phyloP scores from a whole-genome alignment of 2,888 invertebrate genomes.

The Vesta saturnalis region DNA sequence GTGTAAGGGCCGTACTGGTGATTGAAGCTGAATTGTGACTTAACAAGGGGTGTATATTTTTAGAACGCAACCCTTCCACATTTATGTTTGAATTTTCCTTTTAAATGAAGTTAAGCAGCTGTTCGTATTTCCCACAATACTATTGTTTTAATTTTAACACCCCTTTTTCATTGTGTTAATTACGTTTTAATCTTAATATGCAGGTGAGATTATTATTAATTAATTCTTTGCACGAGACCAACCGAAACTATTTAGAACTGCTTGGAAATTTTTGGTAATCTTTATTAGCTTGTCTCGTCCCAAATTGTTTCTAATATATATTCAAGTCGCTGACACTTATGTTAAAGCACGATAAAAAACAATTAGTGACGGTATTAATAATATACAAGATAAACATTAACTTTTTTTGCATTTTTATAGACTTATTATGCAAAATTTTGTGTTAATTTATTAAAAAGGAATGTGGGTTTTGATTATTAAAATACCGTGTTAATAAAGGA shows the following conservation, averaged over 20 bases:
- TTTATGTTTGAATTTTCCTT: conserved; percentile 27
- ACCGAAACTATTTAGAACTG: background rate
- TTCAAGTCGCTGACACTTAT: background rate
- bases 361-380: background rate
- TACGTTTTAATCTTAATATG: background rate
- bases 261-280: too few relatives aligned
- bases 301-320: too few relatives aligned
- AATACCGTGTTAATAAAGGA: too few relatives aligned
- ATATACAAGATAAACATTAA: background rate
- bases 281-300: too few relatives aligned
- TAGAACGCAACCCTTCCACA: conserved; percentile 29
- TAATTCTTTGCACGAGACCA: background rate
- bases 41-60: conserved; percentile 22
- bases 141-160: conserved; percentile 19
- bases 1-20: conserved; percentile 13
- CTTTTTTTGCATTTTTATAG: background rate
- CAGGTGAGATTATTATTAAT: background rate
- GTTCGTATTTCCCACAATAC: conserved; percentile 26
- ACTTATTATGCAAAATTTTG: background rate
- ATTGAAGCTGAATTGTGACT: conserved; percentile 23
- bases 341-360: background rate
- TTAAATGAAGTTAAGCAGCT: conserved; percentile 30
- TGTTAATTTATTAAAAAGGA: too few relatives aligned
- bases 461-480: too few relatives aligned
- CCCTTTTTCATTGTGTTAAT: background rate